Evolutionary conservation across 2,797 vertebrate species (phyloP), one percentile per base, ranked within the genome.

Genomic region (Diplodus puntazzo): DNA sequence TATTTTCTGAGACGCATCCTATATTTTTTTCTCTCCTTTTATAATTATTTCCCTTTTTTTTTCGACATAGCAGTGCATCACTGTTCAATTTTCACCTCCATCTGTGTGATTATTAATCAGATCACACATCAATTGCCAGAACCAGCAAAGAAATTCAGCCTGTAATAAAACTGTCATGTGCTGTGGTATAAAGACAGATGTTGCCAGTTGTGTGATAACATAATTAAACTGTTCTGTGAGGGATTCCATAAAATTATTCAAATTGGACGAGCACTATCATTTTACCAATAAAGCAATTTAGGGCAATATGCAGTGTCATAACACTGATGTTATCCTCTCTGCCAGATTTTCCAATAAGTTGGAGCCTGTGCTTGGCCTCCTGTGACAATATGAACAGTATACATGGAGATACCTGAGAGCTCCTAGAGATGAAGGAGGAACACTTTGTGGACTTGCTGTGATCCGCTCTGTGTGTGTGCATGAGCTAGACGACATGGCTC

Each of bases 101-200:
- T 95, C 91, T 94, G 93, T 92, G 88, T 90, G 93, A 96, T 95
- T 96, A 96, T 95, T 96, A 96, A 96, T 96, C 95, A 95, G 94
- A 95, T 95, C 95, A 94, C 94, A 95, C 95, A 96, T 96, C 95
- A 95, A 95, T 95, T 95, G 95, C 93, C 94, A 93, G 94, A 95
- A 95, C 93, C 95, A 95, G 94, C 93, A 95, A 90, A 95, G 93
- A 96, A 96, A 94, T 94, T 93, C 93, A 94, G 93, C 94, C 94
- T 94, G 95, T 95, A 97, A 97, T 97, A 97, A 97, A 97, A 96
- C 95, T 96, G 95, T 95, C 96, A 96, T 95, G 95, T 95, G 95
- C 95, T 94, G 92, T 88, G 91, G 93, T 95, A 96, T 96, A 96
- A 96, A 96, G 96, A 96, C 96, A 96, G 95, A 96, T 96, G 96